Conservation (phyloP, 2,888 invertebrate genomes). For the Deroplatys truncata region DNA sequence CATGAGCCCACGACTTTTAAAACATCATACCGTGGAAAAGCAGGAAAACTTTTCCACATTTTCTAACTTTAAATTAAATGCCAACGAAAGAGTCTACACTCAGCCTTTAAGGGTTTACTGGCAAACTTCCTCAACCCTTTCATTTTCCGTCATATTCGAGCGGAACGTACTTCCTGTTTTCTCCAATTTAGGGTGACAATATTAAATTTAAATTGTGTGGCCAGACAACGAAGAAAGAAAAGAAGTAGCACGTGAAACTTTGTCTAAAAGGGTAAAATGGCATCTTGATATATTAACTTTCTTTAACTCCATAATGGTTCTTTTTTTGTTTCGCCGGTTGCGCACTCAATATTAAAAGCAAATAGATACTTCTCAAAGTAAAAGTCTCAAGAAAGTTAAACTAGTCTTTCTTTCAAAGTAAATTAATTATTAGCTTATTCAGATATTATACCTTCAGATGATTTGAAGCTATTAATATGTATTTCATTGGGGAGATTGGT, state of each 20-base stretch:
- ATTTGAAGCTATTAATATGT: too few relatives aligned
- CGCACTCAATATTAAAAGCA: not conserved
- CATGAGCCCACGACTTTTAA: not conserved
- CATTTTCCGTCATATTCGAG: not conserved
- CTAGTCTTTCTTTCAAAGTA: too few relatives aligned
- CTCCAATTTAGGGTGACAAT: not conserved
- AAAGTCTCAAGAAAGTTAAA: not conserved
- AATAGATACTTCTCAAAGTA: not conserved
- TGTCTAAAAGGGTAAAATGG: not conserved
- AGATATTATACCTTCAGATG: too few relatives aligned
- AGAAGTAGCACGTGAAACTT: not conserved
- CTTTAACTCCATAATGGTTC: not conserved
- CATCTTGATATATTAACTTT: not conserved
- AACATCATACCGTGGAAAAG: not conserved
- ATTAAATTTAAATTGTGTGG: not conserved
- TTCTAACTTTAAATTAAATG: not conserved
- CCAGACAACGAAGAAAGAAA: not conserved
- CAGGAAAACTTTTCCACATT: not conserved
- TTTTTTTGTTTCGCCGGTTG: not conserved
- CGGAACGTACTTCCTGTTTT: not conserved
- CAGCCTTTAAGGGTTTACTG: not conserved
- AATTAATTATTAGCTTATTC: too few relatives aligned
- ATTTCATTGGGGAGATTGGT: too few relatives aligned
- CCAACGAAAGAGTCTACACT: not conserved
- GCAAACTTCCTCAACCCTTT: not conserved